Evolutionary conservation across 2,113 vertebrate genomes (phyloP).

Genomic region (Naja naja): DNA sequence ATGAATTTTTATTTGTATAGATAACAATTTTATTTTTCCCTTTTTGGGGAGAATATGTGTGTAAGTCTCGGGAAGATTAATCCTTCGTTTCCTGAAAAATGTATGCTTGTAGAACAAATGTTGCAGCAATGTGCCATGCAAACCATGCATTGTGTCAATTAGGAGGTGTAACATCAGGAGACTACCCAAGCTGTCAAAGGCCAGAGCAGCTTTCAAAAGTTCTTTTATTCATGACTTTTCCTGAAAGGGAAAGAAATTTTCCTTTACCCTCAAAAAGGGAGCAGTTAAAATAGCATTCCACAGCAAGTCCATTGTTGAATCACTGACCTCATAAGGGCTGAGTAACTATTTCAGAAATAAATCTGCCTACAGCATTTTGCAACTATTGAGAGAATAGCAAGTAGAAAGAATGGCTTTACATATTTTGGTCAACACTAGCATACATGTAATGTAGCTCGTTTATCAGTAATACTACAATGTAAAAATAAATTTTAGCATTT

Average conservation of each 20-base stretch:
- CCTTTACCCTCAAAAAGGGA: background rate
- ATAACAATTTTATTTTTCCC: conserved; percentile 72
- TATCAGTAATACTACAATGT: background rate
- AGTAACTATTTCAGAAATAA: conserved; percentile 5
- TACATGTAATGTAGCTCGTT: too few species aligned
- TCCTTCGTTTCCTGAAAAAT: conserved; percentile 65
- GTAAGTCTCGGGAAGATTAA: conserved; percentile 64
- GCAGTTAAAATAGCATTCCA: conserved; percentile 36
- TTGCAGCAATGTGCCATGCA: conserved; percentile 25
- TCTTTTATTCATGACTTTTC: conserved; percentile 26
- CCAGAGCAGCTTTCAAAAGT: conserved; percentile 35
- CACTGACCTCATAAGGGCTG: conserved; percentile 32
- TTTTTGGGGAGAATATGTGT: conserved; percentile 69
- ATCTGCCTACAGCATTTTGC: conserved; percentile 19
- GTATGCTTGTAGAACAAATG: conserved; percentile 53
- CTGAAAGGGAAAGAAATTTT: conserved; percentile 19
- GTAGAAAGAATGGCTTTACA: background rate
- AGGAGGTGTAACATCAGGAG: conserved; percentile 46
- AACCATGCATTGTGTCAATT: conserved; percentile 55
- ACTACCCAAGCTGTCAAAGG: conserved; percentile 41
- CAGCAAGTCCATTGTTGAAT: conserved; percentile 36
- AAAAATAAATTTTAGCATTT: background rate
- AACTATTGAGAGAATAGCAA: background rate
- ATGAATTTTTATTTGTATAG: conserved; percentile 75
- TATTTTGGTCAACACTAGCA: background rate